These are phyloP conservation scores for Micromussa lordhowensis DNA, from an alignment of 92 coral and sea anemone species.

Conservation along the genomic window DNA sequence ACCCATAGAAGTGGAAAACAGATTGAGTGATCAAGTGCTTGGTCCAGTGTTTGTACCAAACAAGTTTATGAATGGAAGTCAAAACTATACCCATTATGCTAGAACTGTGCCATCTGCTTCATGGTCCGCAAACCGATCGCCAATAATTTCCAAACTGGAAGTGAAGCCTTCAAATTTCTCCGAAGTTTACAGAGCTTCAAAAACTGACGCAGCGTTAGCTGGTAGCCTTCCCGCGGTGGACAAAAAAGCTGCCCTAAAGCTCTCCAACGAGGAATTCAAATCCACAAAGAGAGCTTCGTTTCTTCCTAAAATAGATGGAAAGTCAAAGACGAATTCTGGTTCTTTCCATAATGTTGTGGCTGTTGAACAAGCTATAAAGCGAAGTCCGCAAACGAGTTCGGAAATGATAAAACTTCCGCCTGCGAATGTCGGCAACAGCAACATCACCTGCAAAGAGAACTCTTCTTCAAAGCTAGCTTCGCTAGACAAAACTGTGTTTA, in stretches of 20 bases:
- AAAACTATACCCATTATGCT: slow-evolving; percentile 48
- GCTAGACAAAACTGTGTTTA: neutral
- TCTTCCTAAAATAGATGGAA: slow-evolving; percentile 84
- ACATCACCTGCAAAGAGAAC: slow-evolving; percentile 39
- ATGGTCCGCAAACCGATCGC: slow-evolving; percentile 49
- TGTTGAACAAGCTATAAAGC: slow-evolving; percentile 46
- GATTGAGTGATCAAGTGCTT: slow-evolving; percentile 56
- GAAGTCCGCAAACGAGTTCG: slow-evolving; percentile 64
- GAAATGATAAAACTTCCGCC: slow-evolving; percentile 70
- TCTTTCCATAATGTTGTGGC: slow-evolving; percentile 58
- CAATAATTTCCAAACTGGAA: slow-evolving; percentile 57
- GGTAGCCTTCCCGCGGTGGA: slow-evolving; percentile 56
- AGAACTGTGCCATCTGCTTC: slow-evolving; percentile 28
- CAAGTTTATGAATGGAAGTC: slow-evolving; percentile 67
- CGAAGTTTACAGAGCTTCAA: slow-evolving; percentile 70
- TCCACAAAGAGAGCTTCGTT: slow-evolving; percentile 67
- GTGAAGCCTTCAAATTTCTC: slow-evolving; percentile 42
- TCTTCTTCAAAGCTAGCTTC: neutral
- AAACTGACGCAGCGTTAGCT: slow-evolving; percentile 43
- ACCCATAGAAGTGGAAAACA: slow-evolving; percentile 45
- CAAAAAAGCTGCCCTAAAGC: slow-evolving; percentile 37
- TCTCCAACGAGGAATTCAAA: slow-evolving; percentile 67
- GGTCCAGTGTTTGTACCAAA: slow-evolving; percentile 90
- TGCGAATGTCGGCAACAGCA: slow-evolving; percentile 45
- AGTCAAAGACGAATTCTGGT: slow-evolving; percentile 61